These are phyloP conservation scores for Triplophysa siluroides DNA, from an alignment of 2,113 vertebrate genomes.

Conservation along the genomic window DNA sequence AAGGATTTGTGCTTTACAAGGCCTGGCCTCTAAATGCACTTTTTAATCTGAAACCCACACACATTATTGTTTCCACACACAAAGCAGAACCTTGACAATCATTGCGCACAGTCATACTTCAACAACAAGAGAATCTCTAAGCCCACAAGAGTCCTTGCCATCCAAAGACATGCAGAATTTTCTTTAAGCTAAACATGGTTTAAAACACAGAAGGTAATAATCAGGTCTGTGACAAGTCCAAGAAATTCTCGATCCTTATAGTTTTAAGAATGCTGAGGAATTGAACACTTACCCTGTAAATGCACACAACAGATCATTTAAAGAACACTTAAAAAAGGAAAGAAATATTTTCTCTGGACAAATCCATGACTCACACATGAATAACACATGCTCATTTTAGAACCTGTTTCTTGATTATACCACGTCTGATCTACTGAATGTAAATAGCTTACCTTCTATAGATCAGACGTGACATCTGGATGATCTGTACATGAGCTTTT, in stretches of 20 bases:
- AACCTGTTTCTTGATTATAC: not conserved
- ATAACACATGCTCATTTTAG: too few species aligned
- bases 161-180: not conserved
- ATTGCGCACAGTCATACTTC: not conserved
- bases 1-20: conserved; percentile 13
- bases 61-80: conserved; percentile 30
- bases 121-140: not conserved
- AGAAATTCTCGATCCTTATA: not conserved
- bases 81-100: not conserved
- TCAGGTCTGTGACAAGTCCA: not conserved
- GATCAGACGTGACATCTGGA: too few species aligned
- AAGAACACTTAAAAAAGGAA: not conserved
- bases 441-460: too few species aligned
- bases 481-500: not conserved
- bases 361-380: conserved; percentile 3
- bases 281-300: not conserved
- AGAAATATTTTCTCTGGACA: not conserved
- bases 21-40: conserved; percentile 9
- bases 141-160: not conserved
- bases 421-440: not conserved
- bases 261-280: not conserved
- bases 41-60: conserved; percentile 5
- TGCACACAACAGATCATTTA: not conserved
- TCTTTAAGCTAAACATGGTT: not conserved
- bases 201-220: not conserved